A percentile compares a stretch with the other conserved stretches of the same genome.
Evolutionary conservation across 2,888 invertebrate genomes (phyloP).

Genomic region (Bruchidius siliquastri): DNA sequence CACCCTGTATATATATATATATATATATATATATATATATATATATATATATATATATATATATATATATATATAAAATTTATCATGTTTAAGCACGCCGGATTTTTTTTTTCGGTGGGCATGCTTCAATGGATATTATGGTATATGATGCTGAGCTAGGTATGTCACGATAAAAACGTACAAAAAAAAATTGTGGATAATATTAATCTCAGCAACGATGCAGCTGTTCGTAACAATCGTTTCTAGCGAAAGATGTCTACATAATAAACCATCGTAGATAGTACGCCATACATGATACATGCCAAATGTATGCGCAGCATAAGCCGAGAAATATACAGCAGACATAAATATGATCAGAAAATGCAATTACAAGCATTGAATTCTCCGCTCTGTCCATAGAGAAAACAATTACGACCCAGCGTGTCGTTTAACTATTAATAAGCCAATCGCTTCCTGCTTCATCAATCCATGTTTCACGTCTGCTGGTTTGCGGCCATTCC

Average conservation of each 20-base stretch:
- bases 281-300: not conserved
- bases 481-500: not conserved
- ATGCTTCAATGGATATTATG: too few relatives aligned
- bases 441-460: constrained; percentile 42
- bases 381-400: not conserved
- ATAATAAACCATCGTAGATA: not conserved
- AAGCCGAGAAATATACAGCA: not conserved
- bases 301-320: not conserved
- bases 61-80: too few relatives aligned
- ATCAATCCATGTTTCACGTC: constrained; percentile 34
- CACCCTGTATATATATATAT: too few relatives aligned
- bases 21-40: too few relatives aligned
- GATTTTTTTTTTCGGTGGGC: too few relatives aligned
- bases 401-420: constrained; percentile 37
- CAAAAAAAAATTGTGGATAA: too few relatives aligned
- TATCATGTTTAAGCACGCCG: too few relatives aligned
- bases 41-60: too few relatives aligned
- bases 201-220: not conserved
- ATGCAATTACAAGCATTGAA: not conserved
- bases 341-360: not conserved
- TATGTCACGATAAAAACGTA: too few relatives aligned
- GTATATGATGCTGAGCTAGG: too few relatives aligned
- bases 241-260: not conserved
- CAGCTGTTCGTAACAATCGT: not conserved
- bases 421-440: constrained; percentile 33